A percentile compares a stretch with the other conserved stretches of the same genome.
Evolutionary conservation across 2,888 invertebrate genomes (phyloP).

Genomic region (Dynastes tityus): DNA sequence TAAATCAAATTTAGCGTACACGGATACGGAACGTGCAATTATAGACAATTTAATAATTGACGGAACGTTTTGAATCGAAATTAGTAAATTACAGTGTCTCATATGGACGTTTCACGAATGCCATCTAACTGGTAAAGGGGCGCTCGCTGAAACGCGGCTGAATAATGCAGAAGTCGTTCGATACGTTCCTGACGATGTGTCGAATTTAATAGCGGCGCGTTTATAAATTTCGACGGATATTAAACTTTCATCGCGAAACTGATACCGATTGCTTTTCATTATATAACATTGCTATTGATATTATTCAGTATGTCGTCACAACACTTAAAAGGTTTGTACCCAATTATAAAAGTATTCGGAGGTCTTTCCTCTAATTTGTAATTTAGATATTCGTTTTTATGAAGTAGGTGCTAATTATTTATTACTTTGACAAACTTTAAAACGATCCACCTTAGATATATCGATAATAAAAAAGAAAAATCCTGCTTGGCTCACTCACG

Average conservation of each 20-base stretch:
- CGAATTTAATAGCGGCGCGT: conserved; percentile 26
- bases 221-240: conserved; percentile 26
- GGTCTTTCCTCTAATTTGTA: no score
- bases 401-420: no score
- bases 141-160: conserved; percentile 18
- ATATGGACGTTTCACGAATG: conserved; percentile 6
- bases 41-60: conserved; percentile 31
- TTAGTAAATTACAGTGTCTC: conserved; percentile 43
- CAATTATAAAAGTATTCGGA: no score
- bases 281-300: not conserved
- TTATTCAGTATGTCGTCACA: conserved; percentile 14
- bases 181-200: conserved; percentile 21
- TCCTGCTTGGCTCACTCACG: no score
- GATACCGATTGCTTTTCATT: conserved; percentile 9
- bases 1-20: conserved; percentile 13
- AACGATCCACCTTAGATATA: no score
- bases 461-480: no score
- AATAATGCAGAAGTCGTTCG: conserved; percentile 30
- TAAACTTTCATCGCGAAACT: conserved; percentile 7
- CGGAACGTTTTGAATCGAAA: conserved; percentile 25
- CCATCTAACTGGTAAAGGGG: not conserved
- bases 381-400: no score
- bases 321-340: conserved; percentile 4
- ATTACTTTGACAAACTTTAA: no score
- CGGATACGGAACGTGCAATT: conserved; percentile 20